Evolutionary conservation across 92 coral and sea anemone genomes (phyloP).

Genomic region (Phenganax stokvisi): DNA sequence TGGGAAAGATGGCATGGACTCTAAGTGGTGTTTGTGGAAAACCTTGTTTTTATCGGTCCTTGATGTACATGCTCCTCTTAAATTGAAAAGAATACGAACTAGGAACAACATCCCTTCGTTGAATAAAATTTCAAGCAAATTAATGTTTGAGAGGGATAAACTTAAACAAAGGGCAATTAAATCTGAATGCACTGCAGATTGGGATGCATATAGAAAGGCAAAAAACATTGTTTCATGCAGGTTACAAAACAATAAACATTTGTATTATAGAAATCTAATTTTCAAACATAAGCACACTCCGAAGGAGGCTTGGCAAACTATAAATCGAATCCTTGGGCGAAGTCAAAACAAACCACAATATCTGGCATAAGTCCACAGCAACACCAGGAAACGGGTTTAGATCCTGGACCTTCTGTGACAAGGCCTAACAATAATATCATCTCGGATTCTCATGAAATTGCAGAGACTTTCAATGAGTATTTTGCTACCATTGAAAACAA

Average conservation of each 20-base stretch:
- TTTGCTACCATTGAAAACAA: neutral
- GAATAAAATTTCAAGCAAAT: too few species aligned
- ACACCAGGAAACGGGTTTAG: neutral
- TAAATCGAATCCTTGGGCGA: slow-evolving; percentile 7
- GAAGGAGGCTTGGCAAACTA: neutral
- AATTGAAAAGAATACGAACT: neutral
- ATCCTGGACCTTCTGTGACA: neutral
- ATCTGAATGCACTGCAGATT: neutral
- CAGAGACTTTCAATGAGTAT: neutral
- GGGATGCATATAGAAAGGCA: neutral
- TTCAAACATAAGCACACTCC: neutral
- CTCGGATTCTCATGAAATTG: neutral
- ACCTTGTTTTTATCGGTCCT: too few species aligned
- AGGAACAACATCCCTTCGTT: too few species aligned
- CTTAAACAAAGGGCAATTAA: neutral
- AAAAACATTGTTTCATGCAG: neutral
- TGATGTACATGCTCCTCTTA: neutral
- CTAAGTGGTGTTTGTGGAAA: too few species aligned
- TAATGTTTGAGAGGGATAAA: neutral
- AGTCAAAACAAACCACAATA: neutral
- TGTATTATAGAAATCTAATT: neutral
- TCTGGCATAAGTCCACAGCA: neutral
- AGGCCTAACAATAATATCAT: neutral
- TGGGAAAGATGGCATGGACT: too few species aligned
- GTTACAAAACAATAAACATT: neutral